Evolutionary conservation across 2,888 invertebrate genomes (phyloP).

Genomic region (Dasysyrphus albostriatus): DNA sequence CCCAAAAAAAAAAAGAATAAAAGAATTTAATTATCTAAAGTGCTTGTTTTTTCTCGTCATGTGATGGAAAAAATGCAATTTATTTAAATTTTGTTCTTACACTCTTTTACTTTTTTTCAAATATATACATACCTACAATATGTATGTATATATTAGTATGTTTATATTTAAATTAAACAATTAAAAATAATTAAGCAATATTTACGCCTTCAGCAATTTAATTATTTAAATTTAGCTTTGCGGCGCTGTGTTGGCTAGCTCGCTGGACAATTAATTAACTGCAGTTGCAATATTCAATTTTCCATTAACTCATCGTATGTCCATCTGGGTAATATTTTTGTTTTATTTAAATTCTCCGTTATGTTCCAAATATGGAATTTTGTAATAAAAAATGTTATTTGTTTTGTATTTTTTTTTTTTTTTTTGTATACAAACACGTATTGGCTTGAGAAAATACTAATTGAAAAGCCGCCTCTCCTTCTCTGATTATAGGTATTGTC

Average conservation of each 20-base stretch:
- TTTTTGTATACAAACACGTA: not conserved
- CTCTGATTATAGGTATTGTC: not conserved
- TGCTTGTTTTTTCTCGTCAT: conserved; percentile 3
- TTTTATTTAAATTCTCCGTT: not conserved
- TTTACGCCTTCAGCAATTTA: conserved; percentile 39
- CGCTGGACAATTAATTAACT: conserved; percentile 37
- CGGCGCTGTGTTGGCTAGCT: conserved; percentile 19
- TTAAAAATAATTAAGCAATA: conserved; percentile 35
- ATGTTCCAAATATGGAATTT: conserved; percentile 53
- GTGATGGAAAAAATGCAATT: conserved; percentile 2
- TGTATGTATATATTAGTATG: not conserved
- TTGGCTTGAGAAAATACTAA: conserved; percentile 30
- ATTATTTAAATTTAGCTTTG: not conserved
- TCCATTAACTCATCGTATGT: conserved; percentile 22
- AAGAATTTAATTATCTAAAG: conserved; percentile 52
- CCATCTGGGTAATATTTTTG: conserved; percentile 28
- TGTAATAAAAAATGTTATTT: conserved; percentile 1
- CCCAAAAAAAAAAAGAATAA: conserved; percentile 1
- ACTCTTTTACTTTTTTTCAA: not conserved
- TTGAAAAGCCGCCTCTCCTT: conserved; percentile 1
- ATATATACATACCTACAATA: too few relatives aligned
- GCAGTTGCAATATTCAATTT: conserved; percentile 48
- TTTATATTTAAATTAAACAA: conserved; percentile 29
- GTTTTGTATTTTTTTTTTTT: not conserved
- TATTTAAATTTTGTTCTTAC: not conserved